Base-by-base conservation (phyloP, 2,797 vertebrate species). In the Protonibea diacanthus region DNA sequence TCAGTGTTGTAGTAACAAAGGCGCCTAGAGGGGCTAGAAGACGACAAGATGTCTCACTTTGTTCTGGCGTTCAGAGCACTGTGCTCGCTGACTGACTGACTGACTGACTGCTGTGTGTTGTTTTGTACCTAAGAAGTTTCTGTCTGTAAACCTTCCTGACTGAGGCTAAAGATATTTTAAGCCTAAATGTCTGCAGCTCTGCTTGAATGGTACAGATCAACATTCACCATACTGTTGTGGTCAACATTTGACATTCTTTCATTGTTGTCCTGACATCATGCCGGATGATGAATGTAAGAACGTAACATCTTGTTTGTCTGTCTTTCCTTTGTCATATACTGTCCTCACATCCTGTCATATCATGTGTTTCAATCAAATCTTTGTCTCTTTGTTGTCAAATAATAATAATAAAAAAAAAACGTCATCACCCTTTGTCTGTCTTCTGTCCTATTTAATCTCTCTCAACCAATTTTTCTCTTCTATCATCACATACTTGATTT, bases 41-140 rank as follows among this genome's bases (percentile, higher is more conserved):
- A 86, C 74, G 56, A 74, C 80, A 70, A 48, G 62, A 81, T 73
- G 88, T 86, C 78, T 83, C 25, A 48, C 87, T 89, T 85, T 89
- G 90, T 89, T 84, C 64, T 90, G 71, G 74, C 61, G 47, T 84
- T 89, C 85, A 88, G 86, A 90, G 86, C 83, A 18, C 68, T 11
- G 78, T 14, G 72, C 71, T 78, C 73, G 33, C 33, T 38, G 73
- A 56, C 74, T 69, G 72, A 68, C 78, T 82, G 82, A 83, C 86
- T 89, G 85, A 68, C 78, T 82, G 82, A 83, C 86, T 89, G 85
- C 77, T 75, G 72, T 48, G 71, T 71, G 72, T 69, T 83, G 83
- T 81, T 89, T 86, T 75, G 69, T 69, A 87, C 72, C 81, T 82
- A 77, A 89, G 83, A 71, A 69, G 42, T 65, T 82, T 82, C 55